These are phyloP conservation scores for Pecten maximus DNA, from an alignment of 2,888 invertebrate genomes.

Conservation along the genomic window DNA sequence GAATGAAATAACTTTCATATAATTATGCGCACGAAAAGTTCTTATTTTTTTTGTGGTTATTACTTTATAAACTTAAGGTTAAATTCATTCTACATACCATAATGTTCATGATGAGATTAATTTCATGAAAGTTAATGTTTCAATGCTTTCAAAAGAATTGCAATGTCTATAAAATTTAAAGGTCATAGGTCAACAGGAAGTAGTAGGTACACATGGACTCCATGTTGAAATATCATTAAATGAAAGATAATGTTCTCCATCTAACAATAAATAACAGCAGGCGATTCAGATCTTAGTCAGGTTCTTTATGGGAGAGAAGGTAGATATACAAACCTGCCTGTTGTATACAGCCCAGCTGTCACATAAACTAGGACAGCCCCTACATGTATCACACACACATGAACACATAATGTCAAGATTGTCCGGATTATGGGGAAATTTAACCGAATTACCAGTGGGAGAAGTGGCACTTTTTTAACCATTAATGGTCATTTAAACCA, in stretches of 20 bases:
- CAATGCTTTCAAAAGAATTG: neutral
- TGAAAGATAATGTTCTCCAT: neutral
- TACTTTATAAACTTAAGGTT: no score
- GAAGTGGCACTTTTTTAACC: neutral
- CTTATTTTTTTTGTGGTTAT: no score
- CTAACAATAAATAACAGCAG: neutral
- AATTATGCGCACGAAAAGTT: no score
- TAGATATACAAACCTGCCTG: neutral
- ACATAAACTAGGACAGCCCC: neutral
- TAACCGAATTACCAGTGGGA: neutral
- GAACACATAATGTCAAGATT: neutral
- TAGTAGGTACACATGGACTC: neutral
- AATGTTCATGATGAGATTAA: neutral
- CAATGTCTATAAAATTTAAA: neutral
- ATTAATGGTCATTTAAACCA: conserved; percentile 10
- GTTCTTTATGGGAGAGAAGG: neutral
- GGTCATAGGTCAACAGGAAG: neutral
- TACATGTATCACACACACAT: neutral
- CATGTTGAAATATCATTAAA: conserved; percentile 27
- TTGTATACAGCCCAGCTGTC: neutral
- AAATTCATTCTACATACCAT: neutral
- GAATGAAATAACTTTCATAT: no score
- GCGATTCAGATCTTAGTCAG: neutral
- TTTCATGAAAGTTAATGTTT: neutral
- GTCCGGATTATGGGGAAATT: neutral